These are phyloP conservation scores for Terrapene triunguis DNA, from an alignment of 2,113 vertebrate species.

Conservation along the genomic window DNA sequence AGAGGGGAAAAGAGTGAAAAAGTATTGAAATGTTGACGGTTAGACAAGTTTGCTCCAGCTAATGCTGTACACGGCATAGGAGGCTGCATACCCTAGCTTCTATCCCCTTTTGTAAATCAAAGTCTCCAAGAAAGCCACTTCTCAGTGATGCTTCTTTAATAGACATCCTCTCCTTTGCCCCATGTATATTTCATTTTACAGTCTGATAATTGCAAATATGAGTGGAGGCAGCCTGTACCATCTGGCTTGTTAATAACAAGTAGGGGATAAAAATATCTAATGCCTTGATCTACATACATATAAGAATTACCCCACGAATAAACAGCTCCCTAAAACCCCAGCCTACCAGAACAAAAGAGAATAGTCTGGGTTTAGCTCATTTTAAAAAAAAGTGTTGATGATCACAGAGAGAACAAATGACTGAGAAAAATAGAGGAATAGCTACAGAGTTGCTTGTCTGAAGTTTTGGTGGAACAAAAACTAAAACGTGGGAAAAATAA, in stretches of 20 bases:
- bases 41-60: background rate
- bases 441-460: slow-evolving; percentile 34
- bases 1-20: background rate
- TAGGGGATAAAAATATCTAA: slow-evolving; percentile 77
- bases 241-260: slow-evolving; percentile 77
- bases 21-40: slow-evolving; percentile 42
- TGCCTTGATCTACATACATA: slow-evolving; percentile 76
- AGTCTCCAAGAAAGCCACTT: slow-evolving; percentile 65
- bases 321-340: slow-evolving; percentile 70
- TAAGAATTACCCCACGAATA: slow-evolving; percentile 74
- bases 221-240: slow-evolving; percentile 75
- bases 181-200: slow-evolving; percentile 75
- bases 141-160: slow-evolving; percentile 65
- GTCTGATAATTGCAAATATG: slow-evolving; percentile 77
- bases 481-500: slow-evolving; percentile 71
- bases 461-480: slow-evolving; percentile 73
- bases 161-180: slow-evolving; percentile 75
- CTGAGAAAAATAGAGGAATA: slow-evolving; percentile 39
- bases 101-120: slow-evolving; percentile 66
- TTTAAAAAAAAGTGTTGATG: slow-evolving; percentile 32
- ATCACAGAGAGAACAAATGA: background rate
- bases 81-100: slow-evolving; percentile 65
- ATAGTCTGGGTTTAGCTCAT: slow-evolving; percentile 44
- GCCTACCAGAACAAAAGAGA: slow-evolving; percentile 68
- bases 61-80: background rate